These are phyloP conservation scores for Menidia beryllina DNA, from an alignment of 2,113 vertebrate species.

Conservation along the genomic window DNA sequence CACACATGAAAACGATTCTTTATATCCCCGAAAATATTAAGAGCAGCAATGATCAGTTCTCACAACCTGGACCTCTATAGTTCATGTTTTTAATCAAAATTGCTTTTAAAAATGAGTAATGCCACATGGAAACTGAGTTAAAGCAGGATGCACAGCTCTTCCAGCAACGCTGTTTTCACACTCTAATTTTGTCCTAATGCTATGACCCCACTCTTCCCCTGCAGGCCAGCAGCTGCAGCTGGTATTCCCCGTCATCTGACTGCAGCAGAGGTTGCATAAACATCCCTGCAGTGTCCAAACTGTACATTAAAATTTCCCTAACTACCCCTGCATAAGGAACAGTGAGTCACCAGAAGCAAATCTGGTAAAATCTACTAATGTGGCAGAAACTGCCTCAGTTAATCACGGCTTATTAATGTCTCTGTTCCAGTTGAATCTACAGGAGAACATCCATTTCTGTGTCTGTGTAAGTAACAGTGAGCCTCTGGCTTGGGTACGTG, in stretches of 20 bases:
- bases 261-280: neutral
- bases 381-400: too few species aligned
- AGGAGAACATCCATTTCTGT: neutral
- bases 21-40: too few species aligned
- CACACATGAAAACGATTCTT: too few species aligned
- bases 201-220: slow-evolving; percentile 17
- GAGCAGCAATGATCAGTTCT: too few species aligned
- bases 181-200: neutral
- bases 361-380: neutral
- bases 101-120: slow-evolving; percentile 17
- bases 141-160: neutral
- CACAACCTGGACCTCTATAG: too few species aligned
- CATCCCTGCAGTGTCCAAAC: neutral
- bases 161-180: neutral
- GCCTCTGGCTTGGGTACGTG: fast-evolving
- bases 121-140: neutral
- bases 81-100: too few species aligned
- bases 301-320: too few species aligned
- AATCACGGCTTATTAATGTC: neutral
- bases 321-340: neutral
- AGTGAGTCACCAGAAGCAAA: neutral
- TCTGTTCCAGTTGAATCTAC: neutral
- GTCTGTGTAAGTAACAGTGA: neutral
- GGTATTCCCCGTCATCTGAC: slow-evolving; percentile 8
- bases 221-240: slow-evolving; percentile 11